phyloP scores from a whole-genome alignment of 2,113 vertebrate species.

The Neotoma lepida region DNA sequence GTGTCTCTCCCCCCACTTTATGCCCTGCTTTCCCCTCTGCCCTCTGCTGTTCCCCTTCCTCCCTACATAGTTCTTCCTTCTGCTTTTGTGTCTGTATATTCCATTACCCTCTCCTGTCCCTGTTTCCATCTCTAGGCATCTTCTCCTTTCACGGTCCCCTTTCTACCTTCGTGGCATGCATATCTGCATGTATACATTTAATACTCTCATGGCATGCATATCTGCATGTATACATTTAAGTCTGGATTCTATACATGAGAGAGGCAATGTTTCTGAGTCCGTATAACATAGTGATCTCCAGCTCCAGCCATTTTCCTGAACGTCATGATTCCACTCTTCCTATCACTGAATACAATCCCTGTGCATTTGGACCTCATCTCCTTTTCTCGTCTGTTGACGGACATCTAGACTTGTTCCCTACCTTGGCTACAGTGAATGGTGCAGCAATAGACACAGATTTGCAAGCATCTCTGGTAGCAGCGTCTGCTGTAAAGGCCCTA shows the following conservation, averaged over 20 bases:
- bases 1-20: background rate
- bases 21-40: background rate
- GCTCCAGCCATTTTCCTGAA: background rate
- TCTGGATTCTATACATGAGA: background rate
- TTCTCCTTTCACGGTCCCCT: background rate
- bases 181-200: background rate
- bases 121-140: background rate
- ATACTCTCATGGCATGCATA: too few relatives aligned
- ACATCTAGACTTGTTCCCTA: background rate
- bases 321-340: background rate
- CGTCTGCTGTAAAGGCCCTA: too few relatives aligned
- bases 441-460: background rate
- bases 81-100: too few relatives aligned
- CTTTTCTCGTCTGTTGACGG: background rate
- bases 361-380: background rate
- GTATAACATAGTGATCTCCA: background rate
- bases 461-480: background rate
- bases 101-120: background rate
- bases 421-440: background rate
- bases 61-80: background rate
- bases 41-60: background rate
- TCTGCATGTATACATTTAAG: background rate
- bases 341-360: background rate
- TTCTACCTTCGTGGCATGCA: too few relatives aligned
- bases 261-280: background rate